Evolutionary conservation across 2,797 vertebrate genomes (phyloP).

Genomic region (Coracias cyanogaster): DNA sequence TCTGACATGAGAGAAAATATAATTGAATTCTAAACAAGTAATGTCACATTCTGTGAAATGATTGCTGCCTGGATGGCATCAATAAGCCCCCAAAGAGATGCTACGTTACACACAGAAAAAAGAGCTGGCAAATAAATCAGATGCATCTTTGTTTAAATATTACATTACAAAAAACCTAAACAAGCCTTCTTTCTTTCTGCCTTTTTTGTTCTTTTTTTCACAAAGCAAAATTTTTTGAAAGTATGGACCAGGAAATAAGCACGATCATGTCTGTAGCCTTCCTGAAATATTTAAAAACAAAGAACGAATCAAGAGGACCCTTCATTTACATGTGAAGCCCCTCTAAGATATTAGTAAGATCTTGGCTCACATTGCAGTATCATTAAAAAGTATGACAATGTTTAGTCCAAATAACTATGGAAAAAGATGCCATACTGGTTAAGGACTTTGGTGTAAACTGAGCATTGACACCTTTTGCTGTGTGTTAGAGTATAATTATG

Average conservation of each 20-base stretch:
- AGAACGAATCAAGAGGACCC: neutral
- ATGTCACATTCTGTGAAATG: constrained; percentile 39
- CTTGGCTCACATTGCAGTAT: neutral
- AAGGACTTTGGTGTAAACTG: neutral
- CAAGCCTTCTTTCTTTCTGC: fast-evolving
- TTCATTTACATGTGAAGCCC: neutral
- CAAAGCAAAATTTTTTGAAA: neutral
- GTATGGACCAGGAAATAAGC: neutral
- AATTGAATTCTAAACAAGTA: constrained; percentile 57
- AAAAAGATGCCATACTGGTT: neutral
- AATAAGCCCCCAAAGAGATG: neutral
- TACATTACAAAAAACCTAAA: neutral
- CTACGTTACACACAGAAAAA: neutral
- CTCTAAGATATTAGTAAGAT: neutral
- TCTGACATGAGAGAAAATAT: constrained; percentile 57
- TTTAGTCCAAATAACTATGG: neutral
- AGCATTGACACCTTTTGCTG: neutral
- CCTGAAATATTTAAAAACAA: neutral
- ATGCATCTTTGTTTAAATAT: neutral
- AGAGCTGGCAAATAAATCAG: neutral
- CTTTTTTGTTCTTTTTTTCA: neutral
- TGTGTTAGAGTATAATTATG: neutral
- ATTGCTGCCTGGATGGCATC: neutral
- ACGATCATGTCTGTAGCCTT: neutral
- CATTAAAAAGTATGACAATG: neutral